Conservation (phyloP, 1,140 invertebrate species). For the Phymastichus coffea region DNA sequence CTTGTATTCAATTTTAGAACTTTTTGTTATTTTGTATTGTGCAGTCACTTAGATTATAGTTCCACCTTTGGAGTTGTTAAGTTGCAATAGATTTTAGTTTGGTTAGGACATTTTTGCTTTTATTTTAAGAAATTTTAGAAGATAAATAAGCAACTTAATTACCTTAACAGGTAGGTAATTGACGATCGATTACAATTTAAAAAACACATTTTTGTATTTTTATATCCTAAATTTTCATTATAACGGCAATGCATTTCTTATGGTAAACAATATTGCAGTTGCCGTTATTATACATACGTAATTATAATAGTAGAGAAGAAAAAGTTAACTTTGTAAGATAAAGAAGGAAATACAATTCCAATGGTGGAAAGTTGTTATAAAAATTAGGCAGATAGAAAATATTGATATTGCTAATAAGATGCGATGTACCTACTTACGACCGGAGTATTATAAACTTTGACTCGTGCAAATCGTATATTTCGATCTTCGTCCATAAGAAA, state of each 20-base stretch:
- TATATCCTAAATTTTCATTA: constrained; percentile 20
- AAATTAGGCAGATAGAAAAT: neutral
- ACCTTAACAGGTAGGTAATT: constrained; percentile 45
- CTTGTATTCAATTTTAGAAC: neutral
- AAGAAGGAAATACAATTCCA: constrained; percentile 43
- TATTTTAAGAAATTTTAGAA: constrained; percentile 30
- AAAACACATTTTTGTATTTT: constrained; percentile 32
- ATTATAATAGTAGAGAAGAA: neutral
- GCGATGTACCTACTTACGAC: constrained; percentile 51
- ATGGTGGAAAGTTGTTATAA: constrained; percentile 41
- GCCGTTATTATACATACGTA: constrained; percentile 30
- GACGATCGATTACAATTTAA: constrained; percentile 40
- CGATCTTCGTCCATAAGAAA: constrained; percentile 49
- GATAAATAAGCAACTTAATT: too few species aligned
- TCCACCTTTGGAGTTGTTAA: constrained; percentile 51
- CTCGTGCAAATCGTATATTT: neutral
- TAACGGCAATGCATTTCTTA: constrained; percentile 55
- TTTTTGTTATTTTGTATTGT: neutral
- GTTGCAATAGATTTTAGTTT: constrained; percentile 25
- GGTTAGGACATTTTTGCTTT: constrained; percentile 32
- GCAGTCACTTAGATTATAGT: constrained; percentile 19
- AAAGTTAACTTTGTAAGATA: constrained; percentile 6
- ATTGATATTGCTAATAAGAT: constrained; percentile 11
- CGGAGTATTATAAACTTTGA: constrained; percentile 34
- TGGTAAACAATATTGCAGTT: constrained; percentile 46